Evolutionary conservation across 1,140 invertebrate species (phyloP), one percentile per base, ranked within the genome.

Genomic region (Ostrea denselamellosa): DNA sequence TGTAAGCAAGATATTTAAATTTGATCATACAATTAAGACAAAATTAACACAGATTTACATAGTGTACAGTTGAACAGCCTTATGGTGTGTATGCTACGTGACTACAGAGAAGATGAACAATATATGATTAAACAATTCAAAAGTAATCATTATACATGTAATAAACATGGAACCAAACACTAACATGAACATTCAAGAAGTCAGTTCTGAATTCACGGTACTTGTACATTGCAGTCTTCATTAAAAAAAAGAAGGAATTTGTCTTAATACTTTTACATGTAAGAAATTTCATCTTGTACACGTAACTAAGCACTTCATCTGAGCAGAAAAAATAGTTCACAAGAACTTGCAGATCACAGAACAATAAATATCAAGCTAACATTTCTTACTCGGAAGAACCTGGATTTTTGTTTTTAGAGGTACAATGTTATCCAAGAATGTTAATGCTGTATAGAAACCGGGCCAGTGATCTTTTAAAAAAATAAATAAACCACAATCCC

Each of bases 1-100:
- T 77, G 25, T 77, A 77, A 77, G 68, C 68, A 22, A 77, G 68
- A 77, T 77, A 77, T 77, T 77, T 77, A 77, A 77, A 77, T 28
- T 77, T 77, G 22, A 34, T 77, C 68, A 77, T 44, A 28, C 25
- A 77, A 28, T 77, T 34, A 77, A 77, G 68, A 77, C 68, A 34
- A 77, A 28, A 25, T 10, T 77, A 77, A 77, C 68, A 77, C 68
- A 77, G 22, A 77, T 77, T 77, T 62, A 62, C 68, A 77, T n/a
- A 62, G 22, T 34, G 68, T 77, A 77, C 68, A 77, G 28, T 77
- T 77, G 68, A 77, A 77, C 68, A 77, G 34, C 65, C n/a, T 28
- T 34, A 34, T 77, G 68, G 68, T 77, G 68, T 77, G 68, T 28
- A 28, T 28, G 12, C 22, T 77, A 77, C 25, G 28, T 34, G 25